Evolutionary conservation across 2,797 vertebrate species (phyloP).

Genomic region (Muscicapa comitata): DNA sequence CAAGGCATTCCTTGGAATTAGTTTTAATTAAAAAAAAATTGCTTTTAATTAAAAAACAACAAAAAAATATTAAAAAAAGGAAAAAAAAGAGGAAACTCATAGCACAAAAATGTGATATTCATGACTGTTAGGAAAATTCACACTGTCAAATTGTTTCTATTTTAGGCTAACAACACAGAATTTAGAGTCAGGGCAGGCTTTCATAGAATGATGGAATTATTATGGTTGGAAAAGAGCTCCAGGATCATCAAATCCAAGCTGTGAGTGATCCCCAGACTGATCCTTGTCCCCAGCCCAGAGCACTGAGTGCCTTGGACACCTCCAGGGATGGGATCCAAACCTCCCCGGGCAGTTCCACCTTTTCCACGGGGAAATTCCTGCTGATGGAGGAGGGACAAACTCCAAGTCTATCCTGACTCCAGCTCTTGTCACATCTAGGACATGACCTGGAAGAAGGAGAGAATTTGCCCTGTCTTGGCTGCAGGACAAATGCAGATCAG

Average conservation of each 20-base stretch:
- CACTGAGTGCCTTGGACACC: accelerated
- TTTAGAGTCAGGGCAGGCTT: background rate
- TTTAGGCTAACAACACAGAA: background rate
- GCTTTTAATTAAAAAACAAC: background rate
- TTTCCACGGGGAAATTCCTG: background rate
- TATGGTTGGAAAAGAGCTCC: background rate
- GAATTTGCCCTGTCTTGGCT: background rate
- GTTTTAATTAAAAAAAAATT: background rate
- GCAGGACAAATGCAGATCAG: background rate
- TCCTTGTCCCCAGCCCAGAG: background rate
- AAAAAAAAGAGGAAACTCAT: background rate
- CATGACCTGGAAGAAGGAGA: background rate
- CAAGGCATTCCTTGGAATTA: background rate
- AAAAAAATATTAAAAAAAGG: too few relatives aligned
- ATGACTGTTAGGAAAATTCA: background rate
- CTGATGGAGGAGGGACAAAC: background rate
- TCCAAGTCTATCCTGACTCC: background rate
- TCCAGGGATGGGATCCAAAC: background rate
- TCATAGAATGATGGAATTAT: background rate
- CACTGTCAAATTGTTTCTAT: background rate
- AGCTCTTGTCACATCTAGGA: background rate
- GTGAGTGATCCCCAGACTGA: background rate
- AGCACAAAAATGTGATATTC: background rate
- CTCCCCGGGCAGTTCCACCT: background rate
- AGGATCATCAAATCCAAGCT: accelerated